These are phyloP conservation scores for Chrysina gloriosa DNA, from an alignment of 2,888 invertebrate genomes.

Conservation along the genomic window DNA sequence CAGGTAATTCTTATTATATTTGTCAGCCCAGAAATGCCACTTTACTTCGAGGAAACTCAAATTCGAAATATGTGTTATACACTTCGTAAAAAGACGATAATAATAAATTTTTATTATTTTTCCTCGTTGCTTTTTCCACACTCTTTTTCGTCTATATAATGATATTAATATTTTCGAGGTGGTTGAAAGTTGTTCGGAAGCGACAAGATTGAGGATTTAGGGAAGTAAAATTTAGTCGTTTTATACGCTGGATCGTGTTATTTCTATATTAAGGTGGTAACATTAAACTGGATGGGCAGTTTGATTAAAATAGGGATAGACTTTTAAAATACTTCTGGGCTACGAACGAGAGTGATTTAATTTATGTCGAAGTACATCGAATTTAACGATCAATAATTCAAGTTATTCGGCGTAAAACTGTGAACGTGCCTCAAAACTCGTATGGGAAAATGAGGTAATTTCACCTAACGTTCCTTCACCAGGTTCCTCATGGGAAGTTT, in stretches of 20 bases:
- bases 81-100: conserved; percentile 18
- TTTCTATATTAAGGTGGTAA: neutral
- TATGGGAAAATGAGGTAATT: neutral
- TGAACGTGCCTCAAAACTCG: neutral
- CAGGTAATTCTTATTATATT: too few relatives aligned
- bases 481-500: too few relatives aligned
- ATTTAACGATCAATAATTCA: conserved; percentile 4
- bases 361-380: neutral
- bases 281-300: neutral
- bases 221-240: too few relatives aligned
- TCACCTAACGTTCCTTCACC: neutral
- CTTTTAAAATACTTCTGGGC: neutral
- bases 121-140: too few relatives aligned
- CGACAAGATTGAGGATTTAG: too few relatives aligned
- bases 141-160: too few relatives aligned
- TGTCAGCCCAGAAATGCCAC: too few relatives aligned
- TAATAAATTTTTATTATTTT: conserved; percentile 18
- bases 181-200: too few relatives aligned
- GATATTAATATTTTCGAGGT: too few relatives aligned
- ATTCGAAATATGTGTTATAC: conserved; percentile 29
- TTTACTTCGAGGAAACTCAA: too few relatives aligned
- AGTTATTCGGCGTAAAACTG: conserved; percentile 4
- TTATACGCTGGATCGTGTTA: too few relatives aligned
- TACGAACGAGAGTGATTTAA: neutral
- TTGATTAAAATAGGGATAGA: conserved; percentile 1